Base-by-base conservation (phyloP, 2,797 vertebrate genomes). In the Halcyon chelicuti region DNA sequence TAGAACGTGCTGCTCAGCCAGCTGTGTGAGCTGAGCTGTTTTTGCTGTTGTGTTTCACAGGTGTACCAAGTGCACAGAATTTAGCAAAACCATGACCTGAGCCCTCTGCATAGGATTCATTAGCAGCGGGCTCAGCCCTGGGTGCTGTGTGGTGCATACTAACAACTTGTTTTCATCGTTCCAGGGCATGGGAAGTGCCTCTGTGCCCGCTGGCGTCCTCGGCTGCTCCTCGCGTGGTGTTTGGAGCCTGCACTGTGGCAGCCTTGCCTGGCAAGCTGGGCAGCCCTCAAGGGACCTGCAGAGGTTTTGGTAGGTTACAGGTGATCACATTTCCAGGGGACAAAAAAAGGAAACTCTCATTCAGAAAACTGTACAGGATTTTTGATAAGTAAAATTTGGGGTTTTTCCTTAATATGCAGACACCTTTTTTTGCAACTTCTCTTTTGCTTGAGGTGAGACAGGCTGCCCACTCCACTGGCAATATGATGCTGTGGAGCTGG, bases 161-260 rank as follows among this genome's bases (percentile, higher is more conserved):
- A 87, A 95, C 1, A 0, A 54, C 47, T 76, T 92, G 90, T 85
- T 94, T 96, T 90, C 71, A 17, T 79, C 29, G 0, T 86, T 63
- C 28, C 77, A 81, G 85, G 55, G 18, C 77, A 42, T 42, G 73
- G 79, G 79, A 94, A 73, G 55, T 25, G 60, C 68, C 66, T 93
- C 60, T 1, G 2, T 1, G 0, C 0, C 3, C 0, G 0, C 62
- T 2, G 0, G 19, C 2, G 0, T 51, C 54, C 62, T n/a, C 29
- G 1, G 60, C 77, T 2, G 0, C 47, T 70, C 55, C 66, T 75
- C 5, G 0, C 0, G 0, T 18, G 40, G 55, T 1, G 0, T 68
- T 87, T 31, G 65, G 68, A 80, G 70, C 49, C 58, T 65, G 31
- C 31, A 19, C 19, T 1, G 2, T 52, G 47, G 58, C 37, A 51